phyloP scores from a whole-genome alignment of 2,888 invertebrate genomes.

The Perdita meconis region DNA sequence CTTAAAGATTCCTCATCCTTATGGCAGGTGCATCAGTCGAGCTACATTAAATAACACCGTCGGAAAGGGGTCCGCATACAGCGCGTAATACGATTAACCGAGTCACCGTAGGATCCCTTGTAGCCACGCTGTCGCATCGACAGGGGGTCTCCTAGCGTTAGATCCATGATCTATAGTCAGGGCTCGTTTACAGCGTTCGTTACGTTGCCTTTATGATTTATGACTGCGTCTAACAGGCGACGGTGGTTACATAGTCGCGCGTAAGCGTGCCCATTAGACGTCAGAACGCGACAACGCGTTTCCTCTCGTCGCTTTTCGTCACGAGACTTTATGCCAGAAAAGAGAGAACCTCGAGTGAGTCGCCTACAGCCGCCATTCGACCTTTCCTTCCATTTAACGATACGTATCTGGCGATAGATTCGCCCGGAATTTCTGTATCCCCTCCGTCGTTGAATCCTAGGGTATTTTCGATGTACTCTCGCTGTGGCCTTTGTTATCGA shows the following conservation, averaged over 20 bases:
- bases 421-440: constrained; percentile 40
- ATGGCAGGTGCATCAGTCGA: constrained; percentile 43
- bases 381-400: constrained; percentile 26
- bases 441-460: background rate
- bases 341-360: background rate
- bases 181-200: constrained; percentile 74
- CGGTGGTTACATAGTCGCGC: constrained; percentile 38
- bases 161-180: constrained; percentile 73
- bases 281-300: constrained; percentile 28
- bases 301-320: background rate
- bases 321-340: constrained; percentile 15
- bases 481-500: constrained; percentile 40
- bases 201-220: constrained; percentile 68
- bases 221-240: constrained; percentile 48
- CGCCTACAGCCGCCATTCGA: constrained; percentile 1
- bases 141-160: constrained; percentile 75
- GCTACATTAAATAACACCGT: constrained; percentile 59
- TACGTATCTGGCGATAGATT: constrained; percentile 31
- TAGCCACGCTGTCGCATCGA: constrained; percentile 65
- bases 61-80: constrained; percentile 25
- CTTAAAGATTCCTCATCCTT: background rate
- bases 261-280: constrained; percentile 34
- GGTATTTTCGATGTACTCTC: constrained; percentile 10
- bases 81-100: constrained; percentile 64
- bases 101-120: constrained; percentile 51